Percentiles rank a stretch among this genome's conserved stretches.
Evolutionary conservation across 2,797 vertebrate genomes (phyloP).

Genomic region (Falco cherrug): DNA sequence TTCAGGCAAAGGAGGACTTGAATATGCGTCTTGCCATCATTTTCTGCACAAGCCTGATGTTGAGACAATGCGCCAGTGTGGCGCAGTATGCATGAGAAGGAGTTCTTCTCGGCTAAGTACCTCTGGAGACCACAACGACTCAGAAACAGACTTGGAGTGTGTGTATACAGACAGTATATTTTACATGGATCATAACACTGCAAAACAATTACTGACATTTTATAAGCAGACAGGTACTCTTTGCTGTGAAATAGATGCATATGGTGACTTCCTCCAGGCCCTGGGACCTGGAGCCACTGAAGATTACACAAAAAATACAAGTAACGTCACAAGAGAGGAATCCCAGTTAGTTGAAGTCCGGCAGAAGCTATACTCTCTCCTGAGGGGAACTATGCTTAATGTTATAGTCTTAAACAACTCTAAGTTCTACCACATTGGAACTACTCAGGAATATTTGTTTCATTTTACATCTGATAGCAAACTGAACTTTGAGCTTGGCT

Average conservation of each 20-base stretch:
- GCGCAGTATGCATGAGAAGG: constrained; percentile 76
- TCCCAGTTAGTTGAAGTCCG: constrained; percentile 75
- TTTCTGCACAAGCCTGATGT: constrained; percentile 94
- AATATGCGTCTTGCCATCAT: constrained; percentile 76
- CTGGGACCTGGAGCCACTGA: constrained; percentile 84
- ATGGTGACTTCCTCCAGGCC: constrained; percentile 95
- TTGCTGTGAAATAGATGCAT: constrained; percentile 92
- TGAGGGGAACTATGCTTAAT: constrained; percentile 85
- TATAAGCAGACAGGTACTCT: constrained; percentile 80
- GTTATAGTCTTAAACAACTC: constrained; percentile 91
- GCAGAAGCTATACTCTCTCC: constrained; percentile 83
- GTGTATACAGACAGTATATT: constrained; percentile 97
- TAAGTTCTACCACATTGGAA: constrained; percentile 93
- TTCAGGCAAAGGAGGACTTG: constrained; percentile 69
- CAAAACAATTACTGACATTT: constrained; percentile 77
- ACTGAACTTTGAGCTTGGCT: constrained; percentile 83
- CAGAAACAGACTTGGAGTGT: constrained; percentile 56
- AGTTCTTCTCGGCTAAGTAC: not conserved
- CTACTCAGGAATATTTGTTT: constrained; percentile 88
- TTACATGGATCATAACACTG: constrained; percentile 83
- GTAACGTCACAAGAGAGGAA: constrained; percentile 78
- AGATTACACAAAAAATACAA: constrained; percentile 80
- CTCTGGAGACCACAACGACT: not conserved
- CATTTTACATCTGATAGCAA: constrained; percentile 82
- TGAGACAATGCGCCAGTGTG: constrained; percentile 77